Evolutionary conservation across 2,113 vertebrate genomes (phyloP), one percentile per base, ranked within the genome.

Genomic region (Menidia beryllina): DNA sequence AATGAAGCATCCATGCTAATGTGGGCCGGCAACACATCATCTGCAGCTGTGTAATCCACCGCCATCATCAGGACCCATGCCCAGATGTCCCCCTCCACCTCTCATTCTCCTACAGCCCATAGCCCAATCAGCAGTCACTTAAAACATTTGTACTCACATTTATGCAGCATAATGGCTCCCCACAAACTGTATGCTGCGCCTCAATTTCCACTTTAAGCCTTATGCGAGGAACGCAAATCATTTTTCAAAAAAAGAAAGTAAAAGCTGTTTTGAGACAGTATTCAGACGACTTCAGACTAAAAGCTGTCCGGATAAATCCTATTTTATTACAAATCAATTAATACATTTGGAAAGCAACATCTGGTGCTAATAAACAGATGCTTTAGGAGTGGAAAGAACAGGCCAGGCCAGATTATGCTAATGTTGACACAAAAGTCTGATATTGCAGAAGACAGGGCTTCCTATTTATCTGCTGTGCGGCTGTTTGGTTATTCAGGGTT

Each of bases 1-100:
- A 95, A 95, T 94, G 94, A 94, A 92, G 94, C 92, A 88, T 93
- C 91, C 88, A 92, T 93, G 91, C 90, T 93, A 93, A 94, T 94
- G 93, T 89, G 58, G 82, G 75, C 79, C 54, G 54, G 78, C 81
- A 79, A 83, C 83, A 83, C 87, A 91, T 93, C 85, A 91, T 93
- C 90, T 86, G 86, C 20, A 66, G 72, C 75, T 77, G 73, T 89
- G 90, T 89, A 91, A 93, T 93, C 82, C 81, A 86, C 79, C 69
- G 65, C 84, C 79, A 84, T 86, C 76, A 81, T 79, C 77, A 69
- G 60, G 13, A 86, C 74, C 75, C 67, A 59, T 75, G 57, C 75
- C 68, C 64, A 71, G 72, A 83, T 50, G 2, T 20, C 59, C 74
- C 62, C 63, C 56, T 25, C 58, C 15, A 59, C 62, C 66, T 41